A percentile compares a stretch with the other conserved stretches of the same genome.
Evolutionary conservation across 37 sponge, comb jelly and placozoan genomes (phyloP).

Genomic region (Cladorhizidae sp.): DNA sequence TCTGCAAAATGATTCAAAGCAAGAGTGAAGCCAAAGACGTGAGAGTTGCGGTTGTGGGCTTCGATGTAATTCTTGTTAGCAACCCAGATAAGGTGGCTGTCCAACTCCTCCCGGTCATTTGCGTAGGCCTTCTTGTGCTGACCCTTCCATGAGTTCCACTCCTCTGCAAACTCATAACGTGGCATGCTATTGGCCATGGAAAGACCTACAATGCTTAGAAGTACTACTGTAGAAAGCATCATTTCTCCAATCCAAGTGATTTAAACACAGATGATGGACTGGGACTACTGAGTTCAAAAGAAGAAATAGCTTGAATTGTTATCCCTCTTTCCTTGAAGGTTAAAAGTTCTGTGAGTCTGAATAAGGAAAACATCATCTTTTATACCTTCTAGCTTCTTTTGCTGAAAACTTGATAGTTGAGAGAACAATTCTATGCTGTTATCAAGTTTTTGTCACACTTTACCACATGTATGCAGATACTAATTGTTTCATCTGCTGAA

Average conservation of each 20-base stretch:
- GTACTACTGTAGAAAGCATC: neutral
- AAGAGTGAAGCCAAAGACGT: conserved; percentile 64
- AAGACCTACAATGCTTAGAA: neutral
- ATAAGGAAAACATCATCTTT: no score
- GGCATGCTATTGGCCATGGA: neutral
- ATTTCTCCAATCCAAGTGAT: neutral
- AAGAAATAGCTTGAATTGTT: no score
- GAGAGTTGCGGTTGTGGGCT: conserved; percentile 58
- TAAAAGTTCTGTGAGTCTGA: no score
- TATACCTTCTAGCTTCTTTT: no score
- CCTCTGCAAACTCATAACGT: conserved; percentile 50
- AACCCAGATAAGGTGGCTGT: conserved; percentile 45
- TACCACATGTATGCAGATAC: no score
- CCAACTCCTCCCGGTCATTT: conserved; percentile 32
- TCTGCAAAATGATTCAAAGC: conserved; percentile 79
- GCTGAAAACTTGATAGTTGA: no score
- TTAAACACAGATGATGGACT: no score
- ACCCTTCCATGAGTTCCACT: conserved; percentile 65
- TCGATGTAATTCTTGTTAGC: conserved; percentile 75
- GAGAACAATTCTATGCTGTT: no score
- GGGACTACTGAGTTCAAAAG: no score
- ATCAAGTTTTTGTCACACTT: no score
- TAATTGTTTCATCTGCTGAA: no score
- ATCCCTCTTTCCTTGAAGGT: no score
- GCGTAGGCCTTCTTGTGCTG: conserved; percentile 51